Evolutionary conservation across 2,888 invertebrate genomes (phyloP).

Genomic region (Aleiodes testaceus): DNA sequence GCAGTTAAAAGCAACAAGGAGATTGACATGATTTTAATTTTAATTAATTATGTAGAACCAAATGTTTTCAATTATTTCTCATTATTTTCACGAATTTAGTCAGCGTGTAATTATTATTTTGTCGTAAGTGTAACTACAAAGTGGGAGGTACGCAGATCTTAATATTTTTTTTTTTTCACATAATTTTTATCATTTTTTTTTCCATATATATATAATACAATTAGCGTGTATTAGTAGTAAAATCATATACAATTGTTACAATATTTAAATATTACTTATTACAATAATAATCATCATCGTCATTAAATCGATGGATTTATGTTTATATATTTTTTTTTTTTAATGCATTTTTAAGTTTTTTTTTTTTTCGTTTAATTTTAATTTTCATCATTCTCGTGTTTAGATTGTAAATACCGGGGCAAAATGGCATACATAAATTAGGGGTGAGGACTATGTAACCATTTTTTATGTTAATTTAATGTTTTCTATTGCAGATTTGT

Average conservation of each 20-base stretch:
- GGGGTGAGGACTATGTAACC: too few relatives aligned
- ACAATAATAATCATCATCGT: conserved; percentile 60
- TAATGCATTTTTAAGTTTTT: conserved; percentile 42
- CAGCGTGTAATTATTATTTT: conserved; percentile 36
- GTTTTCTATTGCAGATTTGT: too few relatives aligned
- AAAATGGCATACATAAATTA: too few relatives aligned
- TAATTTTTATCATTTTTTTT: conserved; percentile 62
- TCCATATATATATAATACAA: conserved; percentile 72
- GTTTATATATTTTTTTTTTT: conserved; percentile 60
- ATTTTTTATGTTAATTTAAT: too few relatives aligned
- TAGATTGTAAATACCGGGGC: too few relatives aligned
- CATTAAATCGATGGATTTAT: conserved; percentile 66
- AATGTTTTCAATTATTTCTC: conserved; percentile 20
- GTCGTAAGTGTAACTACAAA: conserved; percentile 64
- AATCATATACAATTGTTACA: conserved; percentile 74
- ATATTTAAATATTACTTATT: conserved; percentile 74
- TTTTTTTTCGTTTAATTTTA: neutral
- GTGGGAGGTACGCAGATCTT: conserved; percentile 67
- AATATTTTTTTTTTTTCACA: conserved; percentile 37
- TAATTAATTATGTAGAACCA: conserved; percentile 31
- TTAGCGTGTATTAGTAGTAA: conserved; percentile 72
- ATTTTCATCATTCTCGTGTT: neutral
- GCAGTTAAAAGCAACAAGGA: conserved; percentile 66
- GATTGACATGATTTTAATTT: conserved; percentile 26
- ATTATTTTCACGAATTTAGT: conserved; percentile 30